These are phyloP conservation scores for Chiroxiphia lanceolata DNA, from an alignment of 2,797 vertebrate genomes.

Conservation along the genomic window DNA sequence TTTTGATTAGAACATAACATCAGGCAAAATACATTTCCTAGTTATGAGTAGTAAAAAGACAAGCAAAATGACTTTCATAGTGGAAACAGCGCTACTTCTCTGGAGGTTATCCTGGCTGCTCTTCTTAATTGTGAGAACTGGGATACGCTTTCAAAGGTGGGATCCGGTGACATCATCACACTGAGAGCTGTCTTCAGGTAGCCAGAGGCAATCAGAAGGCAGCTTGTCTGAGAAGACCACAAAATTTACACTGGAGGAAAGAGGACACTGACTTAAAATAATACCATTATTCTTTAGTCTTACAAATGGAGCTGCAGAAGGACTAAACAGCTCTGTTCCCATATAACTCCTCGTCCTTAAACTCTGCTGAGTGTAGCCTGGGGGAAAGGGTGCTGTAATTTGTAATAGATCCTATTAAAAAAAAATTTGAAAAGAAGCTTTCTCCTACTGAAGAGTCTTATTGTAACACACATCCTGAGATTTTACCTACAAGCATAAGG, in stretches of 20 bases:
- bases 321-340: background rate
- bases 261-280: too few relatives aligned
- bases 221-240: background rate
- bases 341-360: background rate
- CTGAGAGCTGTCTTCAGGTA: background rate
- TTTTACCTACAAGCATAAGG: accelerated
- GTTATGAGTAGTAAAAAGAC: constrained; percentile 13
- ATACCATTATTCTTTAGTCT: accelerated
- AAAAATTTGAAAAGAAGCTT: background rate
- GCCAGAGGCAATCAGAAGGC: background rate
- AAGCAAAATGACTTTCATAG: constrained; percentile 26
- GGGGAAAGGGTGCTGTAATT: background rate
- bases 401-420: background rate
- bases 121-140: background rate
- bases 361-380: background rate
- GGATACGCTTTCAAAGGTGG: accelerated
- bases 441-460: background rate
- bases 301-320: too few relatives aligned
- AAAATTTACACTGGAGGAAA: background rate
- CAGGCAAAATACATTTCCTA: background rate
- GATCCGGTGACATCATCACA: constrained; percentile 11
- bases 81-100: background rate
- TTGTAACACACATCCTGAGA: too few relatives aligned
- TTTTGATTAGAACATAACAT: constrained; percentile 17
- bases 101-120: background rate